Base-by-base conservation (phyloP, 2,888 invertebrate genomes). In the Rhamnusium bicolor region DNA sequence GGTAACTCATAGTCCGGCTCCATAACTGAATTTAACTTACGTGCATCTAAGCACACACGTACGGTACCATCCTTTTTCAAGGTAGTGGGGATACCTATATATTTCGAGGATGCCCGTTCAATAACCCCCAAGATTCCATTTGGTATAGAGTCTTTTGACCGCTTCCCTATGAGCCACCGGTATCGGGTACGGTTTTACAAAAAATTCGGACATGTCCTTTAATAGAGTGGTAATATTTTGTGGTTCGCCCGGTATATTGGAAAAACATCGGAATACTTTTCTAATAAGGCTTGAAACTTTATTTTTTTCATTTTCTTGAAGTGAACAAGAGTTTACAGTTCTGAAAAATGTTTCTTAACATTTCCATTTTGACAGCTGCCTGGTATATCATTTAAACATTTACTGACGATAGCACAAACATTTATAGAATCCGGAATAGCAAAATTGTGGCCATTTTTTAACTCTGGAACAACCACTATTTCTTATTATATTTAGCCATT, bases 131-230 rank as follows among this genome's bases (percentile, higher is more conserved):
- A 8, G 29, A 5, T 29, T 5, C 29, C 29, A 29, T 29, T 62
- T 70, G 29, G 5, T 6, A 18, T 12, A 70, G n/a, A 12, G 40
- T n/a, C 32, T 40, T 49, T 8, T 70, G 49, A 21, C 10, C 8
- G 73, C 73, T 18, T 40, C 29, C n/a, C 74, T 4, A 69, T 74
- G 71, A 1, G 69, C 71, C 14, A 74, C 24, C 1, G 74, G 71
- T 24, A 32, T 32, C 5, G 29, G 29, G 8, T 32, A 32, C 7
- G 29, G 29, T 8, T 8, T 8, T 32, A 32, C 29, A 32, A 32
- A 32, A 4, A 8, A 32, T 32, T 32, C 24, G 2, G 24, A 24
- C 2, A 6, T 2, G 24, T 32, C 8, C 8, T 32, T 32, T 32
- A 32, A 32, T 74, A 5, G 14, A 10, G 27, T 74, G 74, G 10